A percentile compares a stretch with the other conserved stretches of the same genome.
phyloP scores from a whole-genome alignment of 2,797 vertebrate genomes.

The Galagoides demidoff region DNA sequence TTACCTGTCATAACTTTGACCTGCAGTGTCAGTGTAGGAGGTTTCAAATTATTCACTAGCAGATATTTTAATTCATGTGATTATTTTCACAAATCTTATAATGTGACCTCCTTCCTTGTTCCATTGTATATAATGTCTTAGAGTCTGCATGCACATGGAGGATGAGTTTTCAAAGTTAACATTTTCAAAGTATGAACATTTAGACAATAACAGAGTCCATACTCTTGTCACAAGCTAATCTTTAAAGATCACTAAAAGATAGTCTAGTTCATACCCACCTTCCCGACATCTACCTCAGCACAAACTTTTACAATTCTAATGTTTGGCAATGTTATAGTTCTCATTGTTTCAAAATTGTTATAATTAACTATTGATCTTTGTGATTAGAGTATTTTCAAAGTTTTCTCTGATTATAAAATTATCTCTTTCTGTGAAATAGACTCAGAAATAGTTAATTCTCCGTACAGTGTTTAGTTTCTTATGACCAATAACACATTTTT shows the following conservation, averaged over 20 bases:
- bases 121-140: not conserved
- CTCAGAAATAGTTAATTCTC: constrained; percentile 12
- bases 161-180: constrained; percentile 66
- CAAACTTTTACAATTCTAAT: not conserved
- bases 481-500: constrained; percentile 16
- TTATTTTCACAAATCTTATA: not conserved
- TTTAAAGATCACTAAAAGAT: not conserved
- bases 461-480: not conserved
- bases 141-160: not conserved
- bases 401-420: not conserved
- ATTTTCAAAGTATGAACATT: constrained; percentile 48
- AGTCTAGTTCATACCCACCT: not conserved
- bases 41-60: constrained; percentile 52
- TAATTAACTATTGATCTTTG: not conserved
- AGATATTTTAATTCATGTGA: not conserved
- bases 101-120: not conserved
- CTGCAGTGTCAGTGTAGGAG: not conserved
- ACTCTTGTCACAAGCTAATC: not conserved
- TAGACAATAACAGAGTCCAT: not conserved
- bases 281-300: not conserved
- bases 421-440: constrained; percentile 17
- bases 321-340: constrained; percentile 11
- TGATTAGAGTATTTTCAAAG: constrained; percentile 26
- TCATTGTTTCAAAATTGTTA: not conserved
- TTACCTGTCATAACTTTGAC: constrained; percentile 11